Evolutionary conservation across 2,888 invertebrate genomes (phyloP).

Genomic region (Caradrina kadenii): DNA sequence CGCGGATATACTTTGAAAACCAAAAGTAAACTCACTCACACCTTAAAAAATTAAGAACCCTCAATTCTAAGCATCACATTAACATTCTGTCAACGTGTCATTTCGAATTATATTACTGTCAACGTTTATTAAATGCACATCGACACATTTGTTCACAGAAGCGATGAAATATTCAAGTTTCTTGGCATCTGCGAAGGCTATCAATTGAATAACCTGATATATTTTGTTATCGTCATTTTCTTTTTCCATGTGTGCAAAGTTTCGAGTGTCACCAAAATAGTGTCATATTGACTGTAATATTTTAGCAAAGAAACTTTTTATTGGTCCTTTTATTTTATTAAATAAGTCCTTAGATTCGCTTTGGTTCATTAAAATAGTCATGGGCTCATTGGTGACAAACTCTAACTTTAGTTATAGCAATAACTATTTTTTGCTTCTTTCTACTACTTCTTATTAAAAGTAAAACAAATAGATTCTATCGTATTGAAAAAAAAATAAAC

Average conservation of each 20-base stretch:
- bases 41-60: conserved; percentile 2
- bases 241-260: conserved; percentile 9
- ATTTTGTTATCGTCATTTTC: conserved; percentile 24
- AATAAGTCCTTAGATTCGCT: background rate
- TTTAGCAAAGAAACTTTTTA: background rate
- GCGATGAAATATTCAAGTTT: conserved; percentile 62
- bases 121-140: conserved; percentile 53
- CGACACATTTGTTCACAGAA: conserved; percentile 59
- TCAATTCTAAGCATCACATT: conserved; percentile 33
- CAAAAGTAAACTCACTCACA: background rate
- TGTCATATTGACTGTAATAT: background rate
- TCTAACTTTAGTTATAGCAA: no score
- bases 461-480: no score
- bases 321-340: background rate
- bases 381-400: background rate
- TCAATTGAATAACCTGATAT: conserved; percentile 30
- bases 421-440: no score
- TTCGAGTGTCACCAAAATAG: background rate
- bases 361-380: background rate
- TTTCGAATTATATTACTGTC: conserved; percentile 58
- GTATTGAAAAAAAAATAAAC: no score
- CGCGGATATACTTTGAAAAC: no score
- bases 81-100: conserved; percentile 45
- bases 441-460: no score
- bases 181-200: conserved; percentile 52